A percentile compares a stretch with the other conserved stretches of the same genome.
These are phyloP conservation scores for Prochilodus magdalenae DNA, from an alignment of 2,113 vertebrate species.

Conservation along the genomic window DNA sequence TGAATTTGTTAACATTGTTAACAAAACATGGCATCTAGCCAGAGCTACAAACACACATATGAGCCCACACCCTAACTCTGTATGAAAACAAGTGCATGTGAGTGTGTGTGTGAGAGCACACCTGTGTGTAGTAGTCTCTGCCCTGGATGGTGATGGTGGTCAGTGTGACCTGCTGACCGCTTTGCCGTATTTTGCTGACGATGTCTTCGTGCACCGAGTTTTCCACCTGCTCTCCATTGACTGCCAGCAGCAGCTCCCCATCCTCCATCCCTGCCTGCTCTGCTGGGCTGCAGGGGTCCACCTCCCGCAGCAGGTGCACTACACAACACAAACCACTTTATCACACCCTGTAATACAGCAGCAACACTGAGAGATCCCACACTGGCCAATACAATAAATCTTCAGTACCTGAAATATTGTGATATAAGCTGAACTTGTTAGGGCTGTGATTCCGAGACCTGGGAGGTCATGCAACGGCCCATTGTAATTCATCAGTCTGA, in stretches of 20 bases:
- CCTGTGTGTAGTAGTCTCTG: constrained; percentile 83
- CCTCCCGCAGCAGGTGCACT: constrained; percentile 89
- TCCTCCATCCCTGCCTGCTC: constrained; percentile 87
- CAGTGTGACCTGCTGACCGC: constrained; percentile 76
- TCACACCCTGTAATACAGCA: neutral
- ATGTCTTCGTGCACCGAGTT: constrained; percentile 82
- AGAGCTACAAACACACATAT: neutral
- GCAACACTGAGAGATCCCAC: neutral
- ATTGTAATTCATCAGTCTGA: too few species aligned
- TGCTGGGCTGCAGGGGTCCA: constrained; percentile 86
- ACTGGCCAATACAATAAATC: too few species aligned
- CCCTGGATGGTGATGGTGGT: constrained; percentile 78
- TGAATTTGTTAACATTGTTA: too few species aligned
- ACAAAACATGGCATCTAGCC: too few species aligned
- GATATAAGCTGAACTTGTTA: too few species aligned
- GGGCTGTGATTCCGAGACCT: too few species aligned
- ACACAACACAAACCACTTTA: neutral
- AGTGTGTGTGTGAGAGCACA: constrained; percentile 55
- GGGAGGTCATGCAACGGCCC: too few species aligned
- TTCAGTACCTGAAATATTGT: too few species aligned
- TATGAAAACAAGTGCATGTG: neutral
- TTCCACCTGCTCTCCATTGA: constrained; percentile 87
- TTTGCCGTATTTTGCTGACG: constrained; percentile 79
- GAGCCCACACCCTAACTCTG: neutral
- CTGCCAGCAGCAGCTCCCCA: constrained; percentile 87